Percentiles rank a stretch among this genome's conserved stretches.
Conservation (phyloP, 1,140 invertebrate genomes). For the Lucilia cuprina region DNA sequence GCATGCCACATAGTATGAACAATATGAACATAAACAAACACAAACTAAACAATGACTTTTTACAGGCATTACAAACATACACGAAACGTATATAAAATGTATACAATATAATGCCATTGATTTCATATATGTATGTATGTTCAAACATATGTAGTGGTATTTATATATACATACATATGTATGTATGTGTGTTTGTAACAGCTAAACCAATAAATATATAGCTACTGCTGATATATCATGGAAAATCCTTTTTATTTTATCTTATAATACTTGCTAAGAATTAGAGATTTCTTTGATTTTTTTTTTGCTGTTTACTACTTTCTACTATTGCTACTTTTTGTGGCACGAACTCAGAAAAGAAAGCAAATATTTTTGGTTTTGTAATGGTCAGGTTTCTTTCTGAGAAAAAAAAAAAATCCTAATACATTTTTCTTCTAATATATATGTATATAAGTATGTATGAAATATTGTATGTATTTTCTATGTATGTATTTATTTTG, state of each 20-base stretch:
- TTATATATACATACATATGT: not conserved
- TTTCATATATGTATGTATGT: not conserved
- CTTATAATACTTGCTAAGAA: constrained; percentile 1
- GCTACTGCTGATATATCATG: not conserved
- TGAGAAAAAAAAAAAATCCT: not conserved
- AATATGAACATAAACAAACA: not conserved
- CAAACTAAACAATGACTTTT: constrained; percentile 11
- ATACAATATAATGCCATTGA: not conserved
- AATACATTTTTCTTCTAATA: not conserved
- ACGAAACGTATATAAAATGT: no score
- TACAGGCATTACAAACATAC: not conserved
- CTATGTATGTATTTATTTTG: not conserved
- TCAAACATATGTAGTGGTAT: no score
- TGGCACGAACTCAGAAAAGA: not conserved
- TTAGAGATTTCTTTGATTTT: not conserved
- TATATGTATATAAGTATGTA: no score
- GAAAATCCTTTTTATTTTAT: constrained; percentile 4
- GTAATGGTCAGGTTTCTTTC: not conserved
- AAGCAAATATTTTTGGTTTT: not conserved
- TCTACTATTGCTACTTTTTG: not conserved
- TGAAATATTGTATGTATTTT: no score
- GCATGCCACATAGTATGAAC: not conserved
- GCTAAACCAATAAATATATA: not conserved
- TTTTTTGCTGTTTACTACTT: not conserved
- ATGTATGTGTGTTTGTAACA: not conserved